Conservation (phyloP, 2,888 invertebrate genomes). For the Dryobota labecula region DNA sequence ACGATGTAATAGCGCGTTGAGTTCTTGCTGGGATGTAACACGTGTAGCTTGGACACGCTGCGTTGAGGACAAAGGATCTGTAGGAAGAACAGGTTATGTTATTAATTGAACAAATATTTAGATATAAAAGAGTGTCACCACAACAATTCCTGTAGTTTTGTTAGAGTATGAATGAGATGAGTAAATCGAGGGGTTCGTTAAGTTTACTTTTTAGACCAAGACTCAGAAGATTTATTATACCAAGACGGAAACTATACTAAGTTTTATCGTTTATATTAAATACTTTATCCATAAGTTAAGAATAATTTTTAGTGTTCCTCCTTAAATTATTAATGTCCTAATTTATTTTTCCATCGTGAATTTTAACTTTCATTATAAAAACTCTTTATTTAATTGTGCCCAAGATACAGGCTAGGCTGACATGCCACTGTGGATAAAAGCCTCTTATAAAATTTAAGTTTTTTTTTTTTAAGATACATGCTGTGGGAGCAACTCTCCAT, state of each 20-base stretch:
- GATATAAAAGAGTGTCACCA: neutral
- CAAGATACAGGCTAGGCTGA: no score
- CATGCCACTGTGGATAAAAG: no score
- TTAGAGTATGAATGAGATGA: neutral
- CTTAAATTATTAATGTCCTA: no score
- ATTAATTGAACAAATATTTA: neutral
- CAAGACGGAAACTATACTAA: neutral
- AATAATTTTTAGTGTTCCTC: neutral
- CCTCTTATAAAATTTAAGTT: no score
- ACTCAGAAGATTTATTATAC: neutral
- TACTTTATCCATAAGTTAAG: neutral
- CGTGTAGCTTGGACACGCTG: slow-evolving; percentile 92
- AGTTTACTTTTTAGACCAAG: neutral
- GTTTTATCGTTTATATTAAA: neutral
- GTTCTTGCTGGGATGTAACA: slow-evolving; percentile 91
- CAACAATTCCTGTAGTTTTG: neutral
- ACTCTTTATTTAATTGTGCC: neutral
- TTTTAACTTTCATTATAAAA: no score
- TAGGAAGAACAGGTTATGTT: neutral
- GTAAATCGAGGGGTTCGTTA: neutral
- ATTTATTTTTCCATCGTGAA: no score
- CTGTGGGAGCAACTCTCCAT: no score
- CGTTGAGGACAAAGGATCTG: slow-evolving; percentile 92
- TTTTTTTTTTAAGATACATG: no score
- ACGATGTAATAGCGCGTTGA: slow-evolving; percentile 92